Conservation (phyloP, 2,888 invertebrate species). For the Synergus laeviventris region DNA sequence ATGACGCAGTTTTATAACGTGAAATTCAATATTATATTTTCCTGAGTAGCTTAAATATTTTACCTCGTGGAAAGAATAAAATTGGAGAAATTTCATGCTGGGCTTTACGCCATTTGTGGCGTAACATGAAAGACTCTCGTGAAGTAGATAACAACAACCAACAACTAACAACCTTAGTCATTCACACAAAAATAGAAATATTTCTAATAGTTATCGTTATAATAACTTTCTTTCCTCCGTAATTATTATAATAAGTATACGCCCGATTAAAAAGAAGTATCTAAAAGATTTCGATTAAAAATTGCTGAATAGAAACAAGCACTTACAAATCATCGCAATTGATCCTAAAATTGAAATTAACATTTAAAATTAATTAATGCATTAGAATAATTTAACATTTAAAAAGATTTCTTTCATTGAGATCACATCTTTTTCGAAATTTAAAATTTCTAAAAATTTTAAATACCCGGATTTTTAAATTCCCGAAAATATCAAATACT, state of each 20-base stretch:
- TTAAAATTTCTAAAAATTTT: too few relatives aligned
- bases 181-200: constrained; percentile 74
- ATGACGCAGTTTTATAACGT: constrained; percentile 43
- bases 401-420: background rate
- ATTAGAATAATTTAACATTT: constrained; percentile 65
- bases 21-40: constrained; percentile 42
- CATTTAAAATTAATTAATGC: constrained; percentile 64
- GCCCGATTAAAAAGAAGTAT: background rate
- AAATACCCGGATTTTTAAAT: too few relatives aligned
- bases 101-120: constrained; percentile 59
- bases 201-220: constrained; percentile 46
- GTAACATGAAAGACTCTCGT: constrained; percentile 74
- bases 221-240: background rate
- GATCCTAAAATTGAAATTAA: background rate
- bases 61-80: constrained; percentile 25
- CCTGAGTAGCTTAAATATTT: constrained; percentile 37
- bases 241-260: background rate
- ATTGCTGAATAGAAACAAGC: background rate
- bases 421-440: too few relatives aligned
- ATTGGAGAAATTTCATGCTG: background rate
- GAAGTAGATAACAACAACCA: constrained; percentile 74
- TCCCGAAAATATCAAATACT: too few relatives aligned
- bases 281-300: background rate
- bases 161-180: constrained; percentile 74
- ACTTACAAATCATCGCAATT: background rate